Conservation (phyloP, 2,113 vertebrate species). For the Artemisiospiza belli region DNA sequence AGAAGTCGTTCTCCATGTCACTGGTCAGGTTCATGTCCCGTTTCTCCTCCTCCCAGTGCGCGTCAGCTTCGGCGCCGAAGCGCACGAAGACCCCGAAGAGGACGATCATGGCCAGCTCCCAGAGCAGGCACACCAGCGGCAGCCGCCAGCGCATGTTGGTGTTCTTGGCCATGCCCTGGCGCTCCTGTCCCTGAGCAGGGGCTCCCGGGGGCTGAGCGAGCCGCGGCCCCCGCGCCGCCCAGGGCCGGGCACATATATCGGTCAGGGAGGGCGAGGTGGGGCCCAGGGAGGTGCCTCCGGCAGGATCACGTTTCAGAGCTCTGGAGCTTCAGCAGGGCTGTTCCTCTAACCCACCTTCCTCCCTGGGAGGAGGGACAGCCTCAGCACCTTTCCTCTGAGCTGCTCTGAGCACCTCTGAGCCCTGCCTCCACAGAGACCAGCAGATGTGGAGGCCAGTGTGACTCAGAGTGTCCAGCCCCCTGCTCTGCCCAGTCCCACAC, state of each 20-base stretch:
- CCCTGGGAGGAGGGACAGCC: background rate
- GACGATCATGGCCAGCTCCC: conserved; percentile 87
- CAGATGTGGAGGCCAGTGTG: background rate
- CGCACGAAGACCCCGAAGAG: conserved; percentile 92
- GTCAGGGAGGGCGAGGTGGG: background rate
- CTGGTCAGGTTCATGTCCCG: conserved; percentile 74
- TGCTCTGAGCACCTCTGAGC: background rate
- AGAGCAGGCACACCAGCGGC: conserved; percentile 83
- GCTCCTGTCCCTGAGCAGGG: background rate
- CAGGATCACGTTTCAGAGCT: conserved; percentile 41
- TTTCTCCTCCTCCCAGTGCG: conserved; percentile 75
- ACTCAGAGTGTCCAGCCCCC: background rate
- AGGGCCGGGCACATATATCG: background rate
- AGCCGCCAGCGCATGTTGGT: conserved; percentile 85
- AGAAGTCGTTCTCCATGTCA: conserved; percentile 92
- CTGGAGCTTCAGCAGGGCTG: background rate
- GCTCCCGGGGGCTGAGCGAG: rapidly evolving
- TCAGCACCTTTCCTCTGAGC: background rate
- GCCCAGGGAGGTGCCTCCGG: conserved; percentile 42
- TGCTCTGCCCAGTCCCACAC: background rate
- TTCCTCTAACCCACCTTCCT: background rate
- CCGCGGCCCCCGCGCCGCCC: rapidly evolving
- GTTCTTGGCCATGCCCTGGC: conserved; percentile 76
- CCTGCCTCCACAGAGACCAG: background rate
- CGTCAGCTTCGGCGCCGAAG: conserved; percentile 78